Percentiles rank a stretch among this genome's conserved stretches.
Evolutionary conservation across 2,113 vertebrate species (phyloP).

Genomic region (Cryptotis parvus): DNA sequence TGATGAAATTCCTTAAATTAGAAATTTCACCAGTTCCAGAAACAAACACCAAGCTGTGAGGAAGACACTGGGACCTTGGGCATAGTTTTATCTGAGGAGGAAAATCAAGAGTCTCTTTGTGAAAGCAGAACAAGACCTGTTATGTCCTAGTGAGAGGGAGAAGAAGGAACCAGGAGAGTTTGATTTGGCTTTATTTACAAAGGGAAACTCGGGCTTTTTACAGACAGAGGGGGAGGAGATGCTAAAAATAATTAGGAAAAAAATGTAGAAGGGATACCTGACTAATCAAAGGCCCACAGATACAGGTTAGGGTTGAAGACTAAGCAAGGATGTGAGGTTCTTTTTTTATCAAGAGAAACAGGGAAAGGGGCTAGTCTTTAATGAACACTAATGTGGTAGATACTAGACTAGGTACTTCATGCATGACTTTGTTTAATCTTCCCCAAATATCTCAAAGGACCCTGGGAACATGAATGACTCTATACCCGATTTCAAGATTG

Average conservation of each 20-base stretch:
- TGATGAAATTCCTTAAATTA: not conserved
- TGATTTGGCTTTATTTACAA: not conserved
- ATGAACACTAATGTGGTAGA: not conserved
- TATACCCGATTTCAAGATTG: not conserved
- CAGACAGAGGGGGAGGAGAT: too few species aligned
- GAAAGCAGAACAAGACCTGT: not conserved
- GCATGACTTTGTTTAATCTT: not conserved
- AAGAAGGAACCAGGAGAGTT: not conserved
- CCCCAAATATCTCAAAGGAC: not conserved
- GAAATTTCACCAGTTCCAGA: not conserved
- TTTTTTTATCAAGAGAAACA: not conserved
- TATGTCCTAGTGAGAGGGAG: not conserved
- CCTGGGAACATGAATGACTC: not conserved
- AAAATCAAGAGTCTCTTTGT: not conserved
- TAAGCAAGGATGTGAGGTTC: not conserved
- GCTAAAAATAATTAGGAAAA: not conserved
- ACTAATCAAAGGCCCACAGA: not conserved
- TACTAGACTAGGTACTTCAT: not conserved
- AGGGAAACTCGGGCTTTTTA: not conserved
- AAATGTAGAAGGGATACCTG: not conserved
- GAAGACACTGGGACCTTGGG: fast-evolving
- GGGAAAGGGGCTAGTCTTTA: not conserved
- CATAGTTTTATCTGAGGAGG: not conserved
- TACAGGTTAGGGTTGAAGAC: too few species aligned
- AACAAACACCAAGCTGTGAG: too few species aligned